Evolutionary conservation across 2,888 invertebrate species (phyloP).

Genomic region (Zeuzera pyrina): DNA sequence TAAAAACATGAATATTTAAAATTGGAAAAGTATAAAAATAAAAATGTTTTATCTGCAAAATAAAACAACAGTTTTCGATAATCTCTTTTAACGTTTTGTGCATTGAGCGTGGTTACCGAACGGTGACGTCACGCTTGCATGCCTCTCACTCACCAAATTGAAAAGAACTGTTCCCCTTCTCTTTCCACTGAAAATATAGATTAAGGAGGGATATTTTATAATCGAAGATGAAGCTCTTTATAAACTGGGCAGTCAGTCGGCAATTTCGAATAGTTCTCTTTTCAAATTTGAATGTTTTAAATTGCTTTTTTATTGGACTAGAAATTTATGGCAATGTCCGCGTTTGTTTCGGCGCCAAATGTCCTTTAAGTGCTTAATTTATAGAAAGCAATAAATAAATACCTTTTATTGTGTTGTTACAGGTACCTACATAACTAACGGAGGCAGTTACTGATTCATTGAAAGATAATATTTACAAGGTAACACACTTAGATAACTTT

Average conservation of each 20-base stretch:
- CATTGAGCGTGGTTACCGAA: conserved; percentile 60
- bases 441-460: too few species aligned
- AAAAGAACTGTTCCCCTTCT: conserved; percentile 13
- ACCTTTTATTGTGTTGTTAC: too few species aligned
- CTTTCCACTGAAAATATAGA: conserved; percentile 11
- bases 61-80: conserved; percentile 32
- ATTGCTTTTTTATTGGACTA: conserved; percentile 68
- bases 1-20: not conserved
- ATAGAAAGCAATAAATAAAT: too few species aligned
- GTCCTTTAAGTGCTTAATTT: conserved; percentile 35
- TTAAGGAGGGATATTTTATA: conserved; percentile 17
- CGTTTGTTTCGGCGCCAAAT: conserved; percentile 55
- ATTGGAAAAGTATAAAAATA: conserved; percentile 1
- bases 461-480: too few species aligned
- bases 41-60: conserved; percentile 19
- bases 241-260: conserved; percentile 25
- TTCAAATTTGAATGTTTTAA: conserved; percentile 60
- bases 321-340: conserved; percentile 55
- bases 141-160: conserved; percentile 22
- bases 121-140: conserved; percentile 62
- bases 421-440: too few species aligned
- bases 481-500: too few species aligned
- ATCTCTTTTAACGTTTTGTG: conserved; percentile 43
- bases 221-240: conserved; percentile 21
- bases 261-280: conserved; percentile 37